Evolutionary conservation across 2,797 vertebrate genomes (phyloP), one percentile per base, ranked within the genome.

Genomic region (Hybognathus amarus): DNA sequence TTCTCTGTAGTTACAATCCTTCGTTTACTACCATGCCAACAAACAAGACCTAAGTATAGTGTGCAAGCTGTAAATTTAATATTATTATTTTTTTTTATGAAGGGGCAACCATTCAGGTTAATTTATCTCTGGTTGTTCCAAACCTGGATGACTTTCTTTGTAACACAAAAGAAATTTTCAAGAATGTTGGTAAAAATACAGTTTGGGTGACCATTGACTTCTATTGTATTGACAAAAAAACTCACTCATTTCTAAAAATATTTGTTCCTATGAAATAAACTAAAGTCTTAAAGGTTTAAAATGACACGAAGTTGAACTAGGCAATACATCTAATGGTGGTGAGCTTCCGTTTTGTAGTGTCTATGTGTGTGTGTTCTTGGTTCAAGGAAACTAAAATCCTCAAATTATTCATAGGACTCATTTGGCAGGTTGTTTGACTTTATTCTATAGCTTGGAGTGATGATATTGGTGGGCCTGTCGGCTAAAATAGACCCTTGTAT

Each of bases 371-470:
- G 54, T 70, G 42, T 5, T 2, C 11, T 22, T 54, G 47, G 18
- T 52, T 74, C 22, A 54, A 74, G 47, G n/a, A n/a, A 54, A 74
- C 47, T 36, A 52, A 54, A 74, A 36, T 15, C n/a, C 15, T 61
- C 15, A 42, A 18, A 27, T 20, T 17, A 61, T 40, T n/a, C 6
- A 8, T 33, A 33, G 2, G 2, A 22, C 7, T 74, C 47, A 22
- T 54, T 18, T 75, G 13, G 30, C 20, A 2, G 30, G 30, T 66
- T 27, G 27, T 79, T 68, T 79, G 22, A 56, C 40, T 7, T 67
- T 67, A 11, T 3, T 42, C 17, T 24, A 38, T 24, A 33, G 22
- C 33, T 73, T 17, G 45, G 68, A 71, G 24, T 42, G 11, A 80
- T 42, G 11, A 80, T 50, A 50, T 30, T 45, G 11, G 42, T 27